Conservation (phyloP, 2,113 vertebrate genomes). For the Platysteira castanea region DNA sequence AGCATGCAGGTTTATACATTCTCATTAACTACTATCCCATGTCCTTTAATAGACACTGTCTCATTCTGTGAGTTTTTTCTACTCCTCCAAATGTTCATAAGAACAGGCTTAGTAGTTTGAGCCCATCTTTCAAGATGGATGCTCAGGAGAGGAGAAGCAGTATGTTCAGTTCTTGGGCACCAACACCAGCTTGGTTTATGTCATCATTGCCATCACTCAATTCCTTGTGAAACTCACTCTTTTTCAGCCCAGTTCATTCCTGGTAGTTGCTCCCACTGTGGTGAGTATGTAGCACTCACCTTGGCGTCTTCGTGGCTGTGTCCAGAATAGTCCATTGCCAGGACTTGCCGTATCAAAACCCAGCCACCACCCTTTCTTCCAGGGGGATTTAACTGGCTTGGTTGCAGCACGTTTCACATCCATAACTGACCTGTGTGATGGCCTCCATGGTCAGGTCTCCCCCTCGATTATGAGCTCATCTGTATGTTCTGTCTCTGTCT, state of each 20-base stretch:
- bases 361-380: neutral
- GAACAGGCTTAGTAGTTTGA: neutral
- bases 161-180: neutral
- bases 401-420: neutral
- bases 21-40: neutral
- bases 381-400: neutral
- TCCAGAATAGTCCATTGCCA: neutral
- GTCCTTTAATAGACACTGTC: neutral
- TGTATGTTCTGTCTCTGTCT: neutral
- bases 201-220: neutral
- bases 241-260: neutral
- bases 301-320: accelerated
- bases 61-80: neutral
- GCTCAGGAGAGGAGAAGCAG: neutral
- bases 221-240: neutral
- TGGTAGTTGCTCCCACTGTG: neutral
- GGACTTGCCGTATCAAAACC: neutral
- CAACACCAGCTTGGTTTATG: neutral
- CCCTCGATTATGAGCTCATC: neutral
- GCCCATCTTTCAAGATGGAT: neutral
- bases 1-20: neutral
- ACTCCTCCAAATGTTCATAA: neutral
- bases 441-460: neutral
- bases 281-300: accelerated
- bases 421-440: neutral